phyloP scores from a whole-genome alignment of 2,888 invertebrate genomes.

The Deroplatys truncata region DNA sequence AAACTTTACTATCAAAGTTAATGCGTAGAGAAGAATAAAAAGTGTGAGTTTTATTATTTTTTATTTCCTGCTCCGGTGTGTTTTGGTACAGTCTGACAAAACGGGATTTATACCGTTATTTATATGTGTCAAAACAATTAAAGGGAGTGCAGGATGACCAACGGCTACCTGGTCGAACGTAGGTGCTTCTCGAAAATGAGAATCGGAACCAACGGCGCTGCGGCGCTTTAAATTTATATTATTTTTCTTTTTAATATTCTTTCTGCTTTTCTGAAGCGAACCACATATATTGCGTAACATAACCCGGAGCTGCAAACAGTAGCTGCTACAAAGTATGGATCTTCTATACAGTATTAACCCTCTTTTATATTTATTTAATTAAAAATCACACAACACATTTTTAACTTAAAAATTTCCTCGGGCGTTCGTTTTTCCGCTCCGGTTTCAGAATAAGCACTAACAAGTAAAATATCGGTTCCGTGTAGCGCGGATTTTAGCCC shows the following conservation, averaged over 20 bases:
- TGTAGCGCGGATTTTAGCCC: not conserved
- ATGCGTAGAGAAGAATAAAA: constrained; percentile 9
- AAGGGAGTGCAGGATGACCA: not conserved
- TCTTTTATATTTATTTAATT: not conserved
- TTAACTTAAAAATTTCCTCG: not conserved
- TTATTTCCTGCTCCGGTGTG: not conserved
- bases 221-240: not conserved
- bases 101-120: constrained; percentile 9
- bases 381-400: not conserved
- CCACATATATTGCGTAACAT: not conserved
- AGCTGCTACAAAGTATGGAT: not conserved
- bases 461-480: not conserved
- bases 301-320: not conserved
- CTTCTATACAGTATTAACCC: not conserved
- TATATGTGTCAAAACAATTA: constrained; percentile 13
- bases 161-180: not conserved
- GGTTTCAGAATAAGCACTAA: not conserved
- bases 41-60: not conserved
- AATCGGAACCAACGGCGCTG: too few relatives aligned
- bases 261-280: not conserved
- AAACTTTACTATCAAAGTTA: constrained; percentile 23
- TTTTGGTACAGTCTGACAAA: not conserved
- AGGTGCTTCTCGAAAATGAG: not conserved
- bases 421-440: not conserved
- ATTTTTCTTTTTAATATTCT: not conserved